Conservation (phyloP, 2,888 invertebrate genomes). For the Acronicta psi region DNA sequence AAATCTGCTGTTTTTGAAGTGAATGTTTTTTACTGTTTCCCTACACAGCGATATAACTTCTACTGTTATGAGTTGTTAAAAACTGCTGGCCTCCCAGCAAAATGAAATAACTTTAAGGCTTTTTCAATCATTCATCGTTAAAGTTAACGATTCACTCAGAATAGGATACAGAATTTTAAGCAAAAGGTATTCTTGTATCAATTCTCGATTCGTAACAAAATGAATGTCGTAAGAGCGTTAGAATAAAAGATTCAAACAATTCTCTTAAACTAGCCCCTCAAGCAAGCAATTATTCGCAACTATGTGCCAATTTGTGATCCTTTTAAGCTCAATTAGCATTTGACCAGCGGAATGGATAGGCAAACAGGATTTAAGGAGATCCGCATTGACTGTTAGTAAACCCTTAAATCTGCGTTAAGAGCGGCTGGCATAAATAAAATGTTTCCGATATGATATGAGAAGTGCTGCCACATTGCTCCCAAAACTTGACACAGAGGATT, state of each 20-base stretch:
- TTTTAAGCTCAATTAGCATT: slow-evolving; percentile 70
- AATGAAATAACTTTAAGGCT: background rate
- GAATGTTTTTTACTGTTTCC: too few species aligned
- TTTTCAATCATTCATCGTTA: slow-evolving; percentile 6
- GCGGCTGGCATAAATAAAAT: too few species aligned
- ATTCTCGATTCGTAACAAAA: slow-evolving; percentile 24
- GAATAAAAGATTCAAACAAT: slow-evolving; percentile 33
- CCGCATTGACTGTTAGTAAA: slow-evolving; percentile 6
- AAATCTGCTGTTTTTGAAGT: too few species aligned
- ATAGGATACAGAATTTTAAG: slow-evolving; percentile 11
- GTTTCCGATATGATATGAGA: too few species aligned
- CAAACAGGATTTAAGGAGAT: slow-evolving; percentile 62
- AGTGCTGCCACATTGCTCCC: too few species aligned
- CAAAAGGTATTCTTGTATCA: slow-evolving; percentile 29
- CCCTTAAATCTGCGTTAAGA: background rate
- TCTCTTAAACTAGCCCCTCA: slow-evolving; percentile 23
- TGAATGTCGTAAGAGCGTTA: slow-evolving; percentile 27
- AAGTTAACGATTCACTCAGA: slow-evolving; percentile 7
- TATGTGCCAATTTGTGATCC: slow-evolving; percentile 67
- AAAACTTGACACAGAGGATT: too few species aligned
- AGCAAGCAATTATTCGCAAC: slow-evolving; percentile 40
- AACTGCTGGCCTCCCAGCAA: too few species aligned
- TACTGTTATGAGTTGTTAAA: too few species aligned
- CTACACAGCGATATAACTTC: too few species aligned
- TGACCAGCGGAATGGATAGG: slow-evolving; percentile 56